Evolutionary conservation across 1,140 invertebrate species (phyloP), one percentile per base, ranked within the genome.

Genomic region (Megalonaias nervosa): DNA sequence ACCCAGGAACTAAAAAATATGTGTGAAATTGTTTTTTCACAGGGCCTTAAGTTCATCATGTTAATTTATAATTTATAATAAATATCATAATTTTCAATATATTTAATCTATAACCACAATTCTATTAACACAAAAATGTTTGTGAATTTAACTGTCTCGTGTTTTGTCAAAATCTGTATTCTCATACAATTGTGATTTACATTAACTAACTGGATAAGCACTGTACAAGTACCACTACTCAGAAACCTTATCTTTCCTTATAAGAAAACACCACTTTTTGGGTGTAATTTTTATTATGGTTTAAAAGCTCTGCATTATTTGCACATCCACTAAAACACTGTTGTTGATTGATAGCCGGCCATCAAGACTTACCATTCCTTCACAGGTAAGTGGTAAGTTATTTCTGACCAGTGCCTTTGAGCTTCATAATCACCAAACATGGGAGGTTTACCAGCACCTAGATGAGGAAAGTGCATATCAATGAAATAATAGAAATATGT

Each of bases 371-470:
- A 93, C 94, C 94, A 94, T 77, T 94, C 89, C 62, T 87, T 90
- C 0, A 94, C 82, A 2, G 96, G 95, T 59, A 99, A 92, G 92
- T 99, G 97, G 14, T 95, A 91, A 0, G 98, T 99, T 55, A 99
- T 94, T 92, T 99, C 99, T 94, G 99, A 98, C 99, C 99, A 99
- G 91, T 99, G 99, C 68, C 99, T 93, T 90, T 99, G 99, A 2
- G 99, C 99, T 92, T 99, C 99, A 92, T 96, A 99, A 92, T 99
- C 99, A 58, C 99, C 99, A 92, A 93, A 98, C 95, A 99, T 97
- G 0, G 98, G 98, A 2, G 96, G 94, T 80, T 94, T 95, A 16
- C 92, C 93, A 86, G 94, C 80, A 60, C 92, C 92, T 90, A 48
- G 38, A 48, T 9, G 6, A 48, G 4, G 6, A 48, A 48, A 48